Evolutionary conservation across 1,140 invertebrate species (phyloP).

Genomic region (Cotesia glomerata): DNA sequence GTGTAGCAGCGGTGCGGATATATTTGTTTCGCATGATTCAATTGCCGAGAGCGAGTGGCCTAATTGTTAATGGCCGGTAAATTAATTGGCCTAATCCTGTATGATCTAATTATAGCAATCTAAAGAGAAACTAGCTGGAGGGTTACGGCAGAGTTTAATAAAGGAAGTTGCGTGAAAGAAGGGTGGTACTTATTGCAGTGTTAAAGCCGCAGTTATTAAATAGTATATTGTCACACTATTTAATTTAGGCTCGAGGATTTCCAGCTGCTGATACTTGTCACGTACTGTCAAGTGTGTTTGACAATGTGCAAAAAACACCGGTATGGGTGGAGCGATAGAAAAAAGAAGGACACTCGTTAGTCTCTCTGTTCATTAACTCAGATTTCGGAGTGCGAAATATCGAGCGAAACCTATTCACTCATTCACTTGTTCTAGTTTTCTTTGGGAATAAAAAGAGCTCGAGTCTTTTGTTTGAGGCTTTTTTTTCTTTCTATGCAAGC

Average conservation of each 20-base stretch:
- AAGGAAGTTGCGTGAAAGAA: too few relatives aligned
- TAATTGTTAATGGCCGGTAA: too few relatives aligned
- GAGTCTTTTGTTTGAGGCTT: not conserved
- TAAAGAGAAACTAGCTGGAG: not conserved
- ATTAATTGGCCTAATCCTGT: not conserved
- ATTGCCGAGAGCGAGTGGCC: too few relatives aligned
- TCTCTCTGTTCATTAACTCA: not conserved
- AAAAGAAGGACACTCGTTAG: not conserved
- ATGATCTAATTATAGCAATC: not conserved
- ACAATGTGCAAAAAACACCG: not conserved
- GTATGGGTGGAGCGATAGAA: not conserved
- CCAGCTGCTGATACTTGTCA: slow-evolving; percentile 2
- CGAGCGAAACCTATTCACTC: not conserved
- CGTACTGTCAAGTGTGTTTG: not conserved
- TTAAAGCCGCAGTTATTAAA: not conserved
- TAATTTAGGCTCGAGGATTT: not conserved
- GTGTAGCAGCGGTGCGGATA: too few relatives aligned
- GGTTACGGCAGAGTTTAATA: not conserved
- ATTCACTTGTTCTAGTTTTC: not conserved
- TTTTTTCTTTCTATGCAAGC: too few relatives aligned
- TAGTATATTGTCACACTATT: not conserved
- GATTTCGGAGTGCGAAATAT: not conserved
- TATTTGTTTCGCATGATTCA: too few relatives aligned
- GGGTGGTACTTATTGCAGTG: too few relatives aligned
- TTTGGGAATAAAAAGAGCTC: not conserved